Conservation (phyloP, 2,888 invertebrate genomes). For the Nymphalis c-album region DNA sequence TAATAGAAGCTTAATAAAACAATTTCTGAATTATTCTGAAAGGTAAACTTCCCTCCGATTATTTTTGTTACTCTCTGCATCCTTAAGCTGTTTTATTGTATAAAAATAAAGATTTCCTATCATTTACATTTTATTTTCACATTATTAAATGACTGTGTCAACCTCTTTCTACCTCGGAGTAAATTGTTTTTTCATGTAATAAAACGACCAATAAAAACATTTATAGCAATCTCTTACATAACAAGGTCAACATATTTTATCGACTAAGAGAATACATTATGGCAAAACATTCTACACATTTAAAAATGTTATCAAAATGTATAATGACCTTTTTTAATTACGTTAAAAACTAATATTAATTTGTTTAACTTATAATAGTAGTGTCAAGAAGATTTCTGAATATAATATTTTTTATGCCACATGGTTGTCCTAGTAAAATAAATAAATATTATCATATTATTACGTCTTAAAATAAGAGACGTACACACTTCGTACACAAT, state of each 20-base stretch:
- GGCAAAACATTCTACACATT: neutral
- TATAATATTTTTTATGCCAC: too few species aligned
- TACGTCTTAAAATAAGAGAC: too few species aligned
- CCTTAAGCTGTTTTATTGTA: neutral
- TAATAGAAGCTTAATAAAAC: too few species aligned
- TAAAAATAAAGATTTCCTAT: constrained; percentile 5
- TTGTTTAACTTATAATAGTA: too few species aligned
- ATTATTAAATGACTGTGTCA: constrained; percentile 37
- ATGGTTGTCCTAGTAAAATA: too few species aligned
- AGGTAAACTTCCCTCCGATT: too few species aligned
- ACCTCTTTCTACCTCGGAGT: constrained; percentile 24
- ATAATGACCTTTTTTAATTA: too few species aligned
- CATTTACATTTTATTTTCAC: constrained; percentile 31
- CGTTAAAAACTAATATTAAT: too few species aligned
- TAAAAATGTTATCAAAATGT: neutral
- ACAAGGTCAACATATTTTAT: neutral
- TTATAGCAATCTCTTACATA: neutral
- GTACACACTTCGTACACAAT: too few species aligned
- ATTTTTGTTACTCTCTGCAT: neutral
- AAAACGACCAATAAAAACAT: neutral
- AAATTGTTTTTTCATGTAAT: constrained; percentile 32
- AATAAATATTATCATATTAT: too few species aligned
- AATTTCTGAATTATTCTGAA: too few species aligned
- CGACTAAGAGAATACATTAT: neutral
- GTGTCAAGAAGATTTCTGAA: too few species aligned